Evolutionary conservation across 2,888 invertebrate species (phyloP).

Genomic region (Sipha maydis): DNA sequence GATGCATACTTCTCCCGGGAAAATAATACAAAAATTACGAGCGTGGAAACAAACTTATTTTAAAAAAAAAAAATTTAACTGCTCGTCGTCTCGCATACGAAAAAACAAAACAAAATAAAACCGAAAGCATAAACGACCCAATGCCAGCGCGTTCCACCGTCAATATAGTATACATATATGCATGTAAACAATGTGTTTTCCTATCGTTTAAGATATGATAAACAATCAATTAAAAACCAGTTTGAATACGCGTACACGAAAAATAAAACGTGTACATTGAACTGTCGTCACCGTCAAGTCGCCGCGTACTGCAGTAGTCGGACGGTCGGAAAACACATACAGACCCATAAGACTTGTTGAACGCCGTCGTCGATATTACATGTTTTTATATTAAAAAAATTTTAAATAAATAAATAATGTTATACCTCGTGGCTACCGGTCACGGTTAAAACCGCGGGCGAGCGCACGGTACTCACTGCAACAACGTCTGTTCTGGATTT

Average conservation of each 20-base stretch:
- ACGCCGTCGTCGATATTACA: neutral
- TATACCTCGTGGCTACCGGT: no score
- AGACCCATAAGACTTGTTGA: conserved; percentile 4
- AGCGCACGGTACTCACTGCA: no score
- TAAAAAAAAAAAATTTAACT: no score
- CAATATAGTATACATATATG: neutral
- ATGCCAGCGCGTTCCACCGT: neutral
- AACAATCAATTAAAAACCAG: neutral
- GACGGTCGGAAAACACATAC: no score
- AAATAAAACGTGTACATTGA: no score
- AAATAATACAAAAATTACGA: conserved; percentile 40
- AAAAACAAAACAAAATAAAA: neutral
- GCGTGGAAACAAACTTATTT: conserved; percentile 23
- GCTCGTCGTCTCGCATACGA: neutral
- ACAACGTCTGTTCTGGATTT: no score
- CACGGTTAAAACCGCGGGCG: no score
- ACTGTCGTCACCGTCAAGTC: no score
- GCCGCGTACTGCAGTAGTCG: no score
- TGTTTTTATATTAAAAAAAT: no score
- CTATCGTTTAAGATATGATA: conserved; percentile 14
- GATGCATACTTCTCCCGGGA: neutral
- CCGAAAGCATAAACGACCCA: neutral
- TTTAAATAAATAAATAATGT: neutral
- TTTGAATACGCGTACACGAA: no score
- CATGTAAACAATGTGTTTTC: neutral